Percentiles rank a stretch among this genome's conserved stretches.
Conservation (phyloP, 2,113 vertebrate species). For the Dipodomys ordii region DNA sequence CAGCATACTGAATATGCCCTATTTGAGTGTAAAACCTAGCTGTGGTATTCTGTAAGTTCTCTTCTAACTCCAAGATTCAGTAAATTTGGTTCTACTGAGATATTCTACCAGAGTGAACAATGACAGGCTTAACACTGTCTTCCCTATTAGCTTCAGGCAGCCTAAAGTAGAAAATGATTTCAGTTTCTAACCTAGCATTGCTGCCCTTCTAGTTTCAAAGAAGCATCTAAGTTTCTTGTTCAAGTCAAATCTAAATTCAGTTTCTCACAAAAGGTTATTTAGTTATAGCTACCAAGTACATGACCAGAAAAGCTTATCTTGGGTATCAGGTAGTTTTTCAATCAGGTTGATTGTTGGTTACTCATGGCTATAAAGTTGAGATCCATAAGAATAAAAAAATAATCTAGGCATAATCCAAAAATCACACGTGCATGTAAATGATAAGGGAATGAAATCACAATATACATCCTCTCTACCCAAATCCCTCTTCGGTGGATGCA, state of each 20-base stretch:
- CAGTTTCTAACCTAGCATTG: background rate
- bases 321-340: constrained; percentile 37
- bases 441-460: constrained; percentile 11
- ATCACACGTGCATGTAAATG: background rate
- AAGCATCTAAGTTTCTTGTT: background rate
- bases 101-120: background rate
- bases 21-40: background rate
- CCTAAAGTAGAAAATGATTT: background rate
- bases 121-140: background rate
- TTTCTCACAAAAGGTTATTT: constrained; percentile 6
- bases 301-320: constrained; percentile 4
- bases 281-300: background rate
- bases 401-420: background rate
- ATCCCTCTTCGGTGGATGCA: background rate
- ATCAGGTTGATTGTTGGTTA: constrained; percentile 44
- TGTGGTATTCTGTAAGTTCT: background rate
- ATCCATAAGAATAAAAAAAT: background rate
- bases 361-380: background rate
- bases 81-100: background rate
- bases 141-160: background rate
- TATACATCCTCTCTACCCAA: background rate
- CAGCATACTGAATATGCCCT: background rate
- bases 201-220: constrained; percentile 40
- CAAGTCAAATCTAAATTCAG: constrained; percentile 1
- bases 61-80: background rate